Percentiles rank a stretch among this genome's conserved stretches.
Conservation (phyloP, 37 sponge, comb jelly and placozoan species). For the Aplysina aerophoba region DNA sequence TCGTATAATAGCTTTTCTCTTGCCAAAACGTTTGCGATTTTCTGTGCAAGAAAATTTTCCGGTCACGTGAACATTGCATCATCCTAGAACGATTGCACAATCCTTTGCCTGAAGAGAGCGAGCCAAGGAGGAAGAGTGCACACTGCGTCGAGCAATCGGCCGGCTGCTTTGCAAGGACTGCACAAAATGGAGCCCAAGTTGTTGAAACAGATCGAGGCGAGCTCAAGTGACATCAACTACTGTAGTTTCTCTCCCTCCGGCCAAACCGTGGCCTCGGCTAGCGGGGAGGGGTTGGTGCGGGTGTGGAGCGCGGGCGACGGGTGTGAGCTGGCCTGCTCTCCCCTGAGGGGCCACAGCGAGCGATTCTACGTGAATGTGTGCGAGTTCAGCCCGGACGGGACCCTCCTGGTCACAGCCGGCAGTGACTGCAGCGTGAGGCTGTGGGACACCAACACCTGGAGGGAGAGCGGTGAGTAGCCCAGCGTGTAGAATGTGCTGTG, state of each 20-base stretch:
- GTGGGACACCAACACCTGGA: conserved; percentile 65
- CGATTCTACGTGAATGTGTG: conserved; percentile 61
- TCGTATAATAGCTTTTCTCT: too few relatives aligned
- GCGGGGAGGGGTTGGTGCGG: conserved; percentile 57
- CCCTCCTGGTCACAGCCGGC: conserved; percentile 63
- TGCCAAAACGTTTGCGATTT: too few relatives aligned
- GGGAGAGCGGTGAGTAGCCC: conserved; percentile 26
- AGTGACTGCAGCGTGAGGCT: conserved; percentile 60
- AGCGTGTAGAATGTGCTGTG: neutral
- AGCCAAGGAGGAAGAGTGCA: too few relatives aligned
- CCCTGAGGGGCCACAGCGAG: conserved; percentile 45
- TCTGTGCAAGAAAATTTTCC: too few relatives aligned
- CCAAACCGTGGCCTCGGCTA: conserved; percentile 42
- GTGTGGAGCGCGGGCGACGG: conserved; percentile 46
- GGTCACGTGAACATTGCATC: too few relatives aligned
- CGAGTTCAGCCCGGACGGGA: conserved; percentile 59
- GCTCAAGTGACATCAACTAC: conserved; percentile 66
- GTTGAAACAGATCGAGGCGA: neutral
- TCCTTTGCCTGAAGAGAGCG: too few relatives aligned
- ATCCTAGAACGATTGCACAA: too few relatives aligned
- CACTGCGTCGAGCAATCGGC: too few relatives aligned
- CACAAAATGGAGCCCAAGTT: neutral
- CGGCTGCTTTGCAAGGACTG: too few relatives aligned
- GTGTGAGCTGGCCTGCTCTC: conserved; percentile 2
- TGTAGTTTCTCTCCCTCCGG: conserved; percentile 57